These are phyloP conservation scores for Drosophila bocqueti DNA, from an alignment of 1,140 invertebrate genomes.

Conservation along the genomic window DNA sequence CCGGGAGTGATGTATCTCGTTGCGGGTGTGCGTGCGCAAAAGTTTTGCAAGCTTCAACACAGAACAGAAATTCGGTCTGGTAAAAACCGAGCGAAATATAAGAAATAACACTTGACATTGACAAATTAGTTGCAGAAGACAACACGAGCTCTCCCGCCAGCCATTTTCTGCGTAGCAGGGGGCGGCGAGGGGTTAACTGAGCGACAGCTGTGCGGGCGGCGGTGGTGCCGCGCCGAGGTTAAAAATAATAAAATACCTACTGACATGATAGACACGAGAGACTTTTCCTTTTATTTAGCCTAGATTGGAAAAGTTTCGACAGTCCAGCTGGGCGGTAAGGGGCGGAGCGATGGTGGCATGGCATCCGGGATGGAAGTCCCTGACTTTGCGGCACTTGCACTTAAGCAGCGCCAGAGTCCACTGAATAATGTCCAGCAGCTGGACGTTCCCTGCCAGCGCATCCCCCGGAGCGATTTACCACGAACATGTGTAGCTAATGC, in stretches of 20 bases:
- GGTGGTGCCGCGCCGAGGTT: conserved; percentile 52
- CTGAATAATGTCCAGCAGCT: conserved; percentile 40
- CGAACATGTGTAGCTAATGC: conserved; percentile 75
- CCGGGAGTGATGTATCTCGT: conserved; percentile 46
- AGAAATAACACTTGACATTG: conserved; percentile 85
- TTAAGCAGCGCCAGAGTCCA: conserved; percentile 57
- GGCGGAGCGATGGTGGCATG: not conserved
- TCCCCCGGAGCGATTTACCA: conserved; percentile 28
- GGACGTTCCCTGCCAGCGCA: not conserved
- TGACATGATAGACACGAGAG: conserved; percentile 84
- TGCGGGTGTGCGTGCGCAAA: conserved; percentile 62
- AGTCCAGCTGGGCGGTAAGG: conserved; percentile 58
- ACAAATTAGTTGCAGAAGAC: conserved; percentile 84
- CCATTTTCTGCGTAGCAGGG: not conserved
- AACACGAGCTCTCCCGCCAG: conserved; percentile 47
- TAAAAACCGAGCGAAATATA: conserved; percentile 56
- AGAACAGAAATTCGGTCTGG: conserved; percentile 33
- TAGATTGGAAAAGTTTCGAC: conserved; percentile 85
- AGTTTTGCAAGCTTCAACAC: conserved; percentile 54
- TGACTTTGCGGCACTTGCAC: conserved; percentile 71
- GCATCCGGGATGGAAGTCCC: not conserved
- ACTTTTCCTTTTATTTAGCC: conserved; percentile 84
- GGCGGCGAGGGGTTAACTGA: conserved; percentile 57
- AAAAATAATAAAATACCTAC: conserved; percentile 84
- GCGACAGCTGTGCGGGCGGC: conserved; percentile 41